Conservation (phyloP, 1,140 invertebrate species). For the Proctacanthus coquilletti region DNA sequence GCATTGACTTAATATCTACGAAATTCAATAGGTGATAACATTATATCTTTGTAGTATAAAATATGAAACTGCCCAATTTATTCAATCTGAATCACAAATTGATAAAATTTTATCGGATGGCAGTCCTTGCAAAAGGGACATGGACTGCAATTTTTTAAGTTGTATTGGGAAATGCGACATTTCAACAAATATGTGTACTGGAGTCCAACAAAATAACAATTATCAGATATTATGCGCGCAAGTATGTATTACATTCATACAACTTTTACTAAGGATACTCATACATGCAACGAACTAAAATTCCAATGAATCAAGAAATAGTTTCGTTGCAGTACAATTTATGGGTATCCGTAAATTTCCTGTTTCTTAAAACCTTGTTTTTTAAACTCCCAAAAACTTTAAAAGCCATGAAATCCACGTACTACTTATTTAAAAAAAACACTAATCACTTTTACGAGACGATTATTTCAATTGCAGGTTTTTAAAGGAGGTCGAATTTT, state of each 20-base stretch:
- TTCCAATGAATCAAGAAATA: too few species aligned
- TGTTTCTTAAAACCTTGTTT: neutral
- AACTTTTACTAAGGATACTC: too few species aligned
- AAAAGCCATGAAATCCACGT: neutral
- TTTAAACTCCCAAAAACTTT: too few species aligned
- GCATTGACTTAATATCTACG: neutral
- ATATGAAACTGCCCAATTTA: constrained; percentile 22
- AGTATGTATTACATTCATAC: constrained; percentile 1
- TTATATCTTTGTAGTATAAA: constrained; percentile 11
- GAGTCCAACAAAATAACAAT: constrained; percentile 25
- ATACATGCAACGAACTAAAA: too few species aligned
- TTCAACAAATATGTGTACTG: constrained; percentile 13
- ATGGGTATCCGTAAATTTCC: neutral
- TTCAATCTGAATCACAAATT: constrained; percentile 20
- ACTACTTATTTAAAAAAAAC: neutral
- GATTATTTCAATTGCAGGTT: constrained; percentile 8
- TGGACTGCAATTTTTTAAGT: constrained; percentile 20
- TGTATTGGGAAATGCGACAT: constrained; percentile 19
- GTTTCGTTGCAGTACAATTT: neutral
- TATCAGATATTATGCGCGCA: constrained; percentile 24
- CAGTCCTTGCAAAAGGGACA: constrained; percentile 12
- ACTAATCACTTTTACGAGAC: neutral
- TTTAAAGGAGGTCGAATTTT: constrained; percentile 17
- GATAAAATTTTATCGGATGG: constrained; percentile 20
- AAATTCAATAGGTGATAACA: neutral